A percentile compares a stretch with the other conserved stretches of the same genome.
These are phyloP conservation scores for Eulithis testata DNA, from an alignment of 2,888 invertebrate species.

Conservation along the genomic window DNA sequence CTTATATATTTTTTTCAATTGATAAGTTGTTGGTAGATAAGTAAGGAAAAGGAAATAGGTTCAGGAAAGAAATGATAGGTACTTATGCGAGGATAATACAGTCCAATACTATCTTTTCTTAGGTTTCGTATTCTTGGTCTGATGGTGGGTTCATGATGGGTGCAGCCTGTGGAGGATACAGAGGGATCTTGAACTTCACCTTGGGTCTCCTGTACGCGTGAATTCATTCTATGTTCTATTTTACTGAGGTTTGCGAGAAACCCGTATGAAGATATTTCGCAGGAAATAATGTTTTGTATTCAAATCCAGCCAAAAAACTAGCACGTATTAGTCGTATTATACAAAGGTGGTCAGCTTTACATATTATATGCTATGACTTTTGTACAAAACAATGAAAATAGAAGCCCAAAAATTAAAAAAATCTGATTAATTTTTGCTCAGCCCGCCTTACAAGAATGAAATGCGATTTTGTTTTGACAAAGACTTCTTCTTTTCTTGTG, in stretches of 20 bases:
- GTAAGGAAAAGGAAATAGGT: slow-evolving; percentile 14
- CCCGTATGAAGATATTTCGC: slow-evolving; percentile 7
- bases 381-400: neutral
- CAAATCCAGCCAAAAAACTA: neutral
- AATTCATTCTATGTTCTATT: slow-evolving; percentile 48
- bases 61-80: slow-evolving; percentile 49
- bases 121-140: slow-evolving; percentile 61
- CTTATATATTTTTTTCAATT: too few relatives aligned
- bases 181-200: slow-evolving; percentile 76
- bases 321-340: neutral
- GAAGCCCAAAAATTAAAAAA: neutral
- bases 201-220: slow-evolving; percentile 50
- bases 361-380: neutral
- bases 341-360: neutral
- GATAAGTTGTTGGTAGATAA: too few relatives aligned
- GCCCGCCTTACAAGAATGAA: neutral
- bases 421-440: neutral
- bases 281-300: neutral
- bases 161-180: slow-evolving; percentile 69
- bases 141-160: slow-evolving; percentile 50
- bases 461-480: too few relatives aligned
- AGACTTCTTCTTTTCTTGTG: too few relatives aligned
- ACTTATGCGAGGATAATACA: slow-evolving; percentile 69
- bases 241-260: slow-evolving; percentile 53
- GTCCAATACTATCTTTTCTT: slow-evolving; percentile 59